phyloP scores from a whole-genome alignment of 1,140 invertebrate species.

The Neuroterus valhalla region DNA sequence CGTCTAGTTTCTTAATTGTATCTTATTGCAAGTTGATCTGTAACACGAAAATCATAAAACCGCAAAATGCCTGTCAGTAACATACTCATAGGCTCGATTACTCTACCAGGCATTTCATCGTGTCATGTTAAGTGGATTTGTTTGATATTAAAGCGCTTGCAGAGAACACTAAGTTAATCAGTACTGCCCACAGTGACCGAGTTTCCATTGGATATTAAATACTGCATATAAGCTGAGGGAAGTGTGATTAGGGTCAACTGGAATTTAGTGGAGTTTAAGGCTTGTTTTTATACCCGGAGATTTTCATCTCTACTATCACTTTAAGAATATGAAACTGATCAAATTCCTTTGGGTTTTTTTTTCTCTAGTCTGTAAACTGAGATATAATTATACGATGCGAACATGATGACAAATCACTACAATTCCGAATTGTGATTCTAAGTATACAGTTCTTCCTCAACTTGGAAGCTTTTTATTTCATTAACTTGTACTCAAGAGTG shows the following conservation, averaged over 20 bases:
- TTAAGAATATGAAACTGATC: too few relatives aligned
- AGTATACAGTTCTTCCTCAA: too few relatives aligned
- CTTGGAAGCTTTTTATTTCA: background rate
- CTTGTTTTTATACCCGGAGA: background rate
- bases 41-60: constrained; percentile 15
- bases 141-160: constrained; percentile 12
- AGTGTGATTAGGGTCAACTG: constrained; percentile 1
- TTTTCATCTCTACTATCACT: background rate
- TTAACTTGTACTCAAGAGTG: background rate
- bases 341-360: too few relatives aligned
- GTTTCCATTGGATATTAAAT: constrained; percentile 7
- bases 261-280: background rate
- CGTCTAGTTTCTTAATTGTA: constrained; percentile 24
- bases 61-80: constrained; percentile 10
- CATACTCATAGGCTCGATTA: constrained; percentile 12
- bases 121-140: constrained; percentile 8
- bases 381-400: too few relatives aligned
- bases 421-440: too few relatives aligned
- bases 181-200: constrained; percentile 24
- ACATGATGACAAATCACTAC: too few relatives aligned
- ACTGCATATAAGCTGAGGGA: background rate
- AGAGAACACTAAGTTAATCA: constrained; percentile 17
- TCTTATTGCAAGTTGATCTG: constrained; percentile 23
- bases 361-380: too few relatives aligned
- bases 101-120: constrained; percentile 1